These are phyloP conservation scores for Danionella cerebrum DNA, from an alignment of 2,113 vertebrate genomes.

Conservation along the genomic window DNA sequence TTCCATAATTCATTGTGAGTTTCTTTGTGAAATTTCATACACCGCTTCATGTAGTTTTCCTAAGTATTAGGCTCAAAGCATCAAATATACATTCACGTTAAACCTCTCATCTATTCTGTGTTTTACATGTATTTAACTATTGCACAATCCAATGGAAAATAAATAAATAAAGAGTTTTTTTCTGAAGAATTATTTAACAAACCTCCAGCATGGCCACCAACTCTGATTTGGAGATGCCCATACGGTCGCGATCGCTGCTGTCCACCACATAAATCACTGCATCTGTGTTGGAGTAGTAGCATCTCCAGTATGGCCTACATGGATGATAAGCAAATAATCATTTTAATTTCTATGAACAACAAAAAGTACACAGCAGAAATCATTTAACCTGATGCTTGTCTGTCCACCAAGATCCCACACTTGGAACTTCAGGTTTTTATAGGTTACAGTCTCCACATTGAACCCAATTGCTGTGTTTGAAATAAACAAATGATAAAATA, in stretches of 20 bases:
- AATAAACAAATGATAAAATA: neutral
- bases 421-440: conserved; percentile 97
- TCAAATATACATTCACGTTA: too few species aligned
- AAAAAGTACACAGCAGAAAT: neutral
- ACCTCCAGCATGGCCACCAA: conserved; percentile 98
- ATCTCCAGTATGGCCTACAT: conserved; percentile 94
- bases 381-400: conserved; percentile 88
- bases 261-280: conserved; percentile 97
- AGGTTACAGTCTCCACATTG: conserved; percentile 95
- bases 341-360: neutral
- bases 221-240: conserved; percentile 96
- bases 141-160: too few species aligned
- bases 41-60: too few species aligned
- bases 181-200: too few species aligned
- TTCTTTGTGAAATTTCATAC: too few species aligned
- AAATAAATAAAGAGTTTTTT: too few species aligned
- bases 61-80: too few species aligned
- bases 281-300: conserved; percentile 97
- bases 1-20: too few species aligned
- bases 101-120: too few species aligned
- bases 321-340: neutral
- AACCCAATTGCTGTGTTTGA: conserved; percentile 87
- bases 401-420: conserved; percentile 98
- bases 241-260: conserved; percentile 94
- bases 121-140: too few species aligned